These are phyloP conservation scores for Neodiprion lecontei DNA, from an alignment of 1,140 invertebrate genomes.

Conservation along the genomic window DNA sequence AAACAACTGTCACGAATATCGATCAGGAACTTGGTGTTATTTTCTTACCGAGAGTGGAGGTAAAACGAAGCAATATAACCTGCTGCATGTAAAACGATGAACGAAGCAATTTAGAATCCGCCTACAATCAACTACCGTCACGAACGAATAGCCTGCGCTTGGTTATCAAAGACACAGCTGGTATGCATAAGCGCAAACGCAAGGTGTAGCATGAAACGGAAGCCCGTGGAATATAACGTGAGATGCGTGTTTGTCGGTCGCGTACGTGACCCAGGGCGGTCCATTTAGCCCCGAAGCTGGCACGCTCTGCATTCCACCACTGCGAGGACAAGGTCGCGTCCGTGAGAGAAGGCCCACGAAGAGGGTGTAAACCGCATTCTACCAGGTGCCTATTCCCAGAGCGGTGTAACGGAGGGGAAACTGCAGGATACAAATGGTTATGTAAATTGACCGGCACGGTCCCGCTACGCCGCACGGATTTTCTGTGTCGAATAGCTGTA, in stretches of 20 bases:
- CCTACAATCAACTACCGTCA: not conserved
- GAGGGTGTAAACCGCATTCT: not conserved
- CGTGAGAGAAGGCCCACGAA: not conserved
- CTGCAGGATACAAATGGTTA: slow-evolving; percentile 25
- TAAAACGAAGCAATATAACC: not conserved
- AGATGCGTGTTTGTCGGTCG: slow-evolving; percentile 4
- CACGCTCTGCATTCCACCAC: not conserved
- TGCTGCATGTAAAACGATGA: not conserved
- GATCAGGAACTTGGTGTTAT: not conserved
- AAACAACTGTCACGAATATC: not conserved
- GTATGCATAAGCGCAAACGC: not conserved
- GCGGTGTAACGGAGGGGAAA: not conserved
- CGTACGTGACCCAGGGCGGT: slow-evolving; percentile 2
- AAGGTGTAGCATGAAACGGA: not conserved
- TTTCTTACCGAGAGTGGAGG: not conserved
- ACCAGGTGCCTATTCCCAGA: not conserved
- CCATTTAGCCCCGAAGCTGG: slow-evolving; percentile 1
- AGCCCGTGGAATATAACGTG: slow-evolving; percentile 1
- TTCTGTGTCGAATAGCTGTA: slow-evolving; percentile 53
- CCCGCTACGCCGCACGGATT: slow-evolving; percentile 39
- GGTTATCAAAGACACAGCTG: not conserved
- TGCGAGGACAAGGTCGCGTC: slow-evolving; percentile 1
- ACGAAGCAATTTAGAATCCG: not conserved
- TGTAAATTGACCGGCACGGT: slow-evolving; percentile 40
- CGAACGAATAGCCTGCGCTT: not conserved